Conservation (phyloP, 2,797 vertebrate genomes). For the Cynopterus sphinx region DNA sequence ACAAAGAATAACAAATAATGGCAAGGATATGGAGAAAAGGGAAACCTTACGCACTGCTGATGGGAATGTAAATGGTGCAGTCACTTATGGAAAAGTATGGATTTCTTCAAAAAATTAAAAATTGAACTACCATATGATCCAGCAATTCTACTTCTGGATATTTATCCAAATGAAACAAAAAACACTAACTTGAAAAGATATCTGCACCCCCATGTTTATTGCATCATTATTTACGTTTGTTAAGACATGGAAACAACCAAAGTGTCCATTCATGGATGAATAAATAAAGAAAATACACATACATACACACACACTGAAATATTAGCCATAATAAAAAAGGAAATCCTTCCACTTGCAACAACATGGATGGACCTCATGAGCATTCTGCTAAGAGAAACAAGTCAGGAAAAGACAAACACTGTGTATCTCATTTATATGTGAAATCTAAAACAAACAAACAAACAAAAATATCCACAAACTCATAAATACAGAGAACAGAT, state of each 20-base stretch:
- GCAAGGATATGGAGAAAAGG: not conserved
- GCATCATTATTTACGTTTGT: not conserved
- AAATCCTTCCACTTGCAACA: not conserved
- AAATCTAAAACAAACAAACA: not conserved
- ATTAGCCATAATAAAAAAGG: not conserved
- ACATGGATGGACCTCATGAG: not conserved
- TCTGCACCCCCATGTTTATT: not conserved
- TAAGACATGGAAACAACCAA: not conserved
- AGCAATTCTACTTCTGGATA: not conserved
- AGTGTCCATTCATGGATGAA: not conserved
- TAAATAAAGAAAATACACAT: not conserved
- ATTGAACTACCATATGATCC: not conserved
- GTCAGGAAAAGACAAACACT: not conserved
- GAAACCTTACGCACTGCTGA: not conserved
- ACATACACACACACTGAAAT: not conserved
- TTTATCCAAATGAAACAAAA: not conserved
- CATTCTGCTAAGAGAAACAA: not conserved
- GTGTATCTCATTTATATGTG: not conserved
- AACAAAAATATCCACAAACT: not conserved
- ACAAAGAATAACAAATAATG: not conserved
- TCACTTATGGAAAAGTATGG: not conserved
- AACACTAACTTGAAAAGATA: not conserved
- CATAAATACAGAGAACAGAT: not conserved
- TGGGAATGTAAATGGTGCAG: not conserved
- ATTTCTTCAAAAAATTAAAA: not conserved